A percentile compares a stretch with the other conserved stretches of the same genome.
Conservation (phyloP, 1,140 invertebrate species). For the Propsilocerus akamusi region DNA sequence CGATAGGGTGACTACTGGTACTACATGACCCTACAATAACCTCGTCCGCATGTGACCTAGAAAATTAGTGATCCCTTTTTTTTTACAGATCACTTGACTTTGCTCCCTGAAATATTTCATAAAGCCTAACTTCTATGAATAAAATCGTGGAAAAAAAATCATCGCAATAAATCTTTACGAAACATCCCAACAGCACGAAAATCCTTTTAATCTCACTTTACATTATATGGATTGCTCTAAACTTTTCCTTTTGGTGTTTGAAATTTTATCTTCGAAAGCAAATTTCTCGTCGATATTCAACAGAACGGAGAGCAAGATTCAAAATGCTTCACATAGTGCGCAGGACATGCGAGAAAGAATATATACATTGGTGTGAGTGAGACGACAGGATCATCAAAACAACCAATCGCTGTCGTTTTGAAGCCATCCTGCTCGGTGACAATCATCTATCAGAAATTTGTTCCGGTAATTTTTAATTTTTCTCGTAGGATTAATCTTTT, state of each 20-base stretch:
- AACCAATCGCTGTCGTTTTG: neutral
- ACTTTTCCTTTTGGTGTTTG: slow-evolving; percentile 1
- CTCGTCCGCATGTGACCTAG: too few relatives aligned
- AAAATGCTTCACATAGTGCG: neutral
- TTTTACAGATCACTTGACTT: too few relatives aligned
- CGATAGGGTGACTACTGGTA: too few relatives aligned
- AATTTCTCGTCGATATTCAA: too few relatives aligned
- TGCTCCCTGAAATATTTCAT: neutral
- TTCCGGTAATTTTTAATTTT: slow-evolving; percentile 3
- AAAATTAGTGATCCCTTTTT: too few relatives aligned
- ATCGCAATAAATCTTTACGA: neutral
- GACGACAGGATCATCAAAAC: neutral
- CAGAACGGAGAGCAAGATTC: too few relatives aligned
- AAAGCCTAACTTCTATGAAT: neutral
- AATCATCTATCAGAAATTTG: slow-evolving; percentile 1
- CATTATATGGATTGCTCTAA: slow-evolving; percentile 3
- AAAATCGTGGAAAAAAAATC: neutral
- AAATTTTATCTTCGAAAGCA: too few relatives aligned
- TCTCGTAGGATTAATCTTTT: slow-evolving; percentile 2
- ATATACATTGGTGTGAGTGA: neutral
- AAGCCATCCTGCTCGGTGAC: too few relatives aligned
- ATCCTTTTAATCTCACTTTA: slow-evolving; percentile 3
- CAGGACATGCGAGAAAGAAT: neutral
- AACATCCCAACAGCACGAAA: neutral
- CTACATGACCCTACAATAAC: too few relatives aligned